phyloP scores from a whole-genome alignment of 2,888 invertebrate genomes.

The Acrocyrtus sp. region DNA sequence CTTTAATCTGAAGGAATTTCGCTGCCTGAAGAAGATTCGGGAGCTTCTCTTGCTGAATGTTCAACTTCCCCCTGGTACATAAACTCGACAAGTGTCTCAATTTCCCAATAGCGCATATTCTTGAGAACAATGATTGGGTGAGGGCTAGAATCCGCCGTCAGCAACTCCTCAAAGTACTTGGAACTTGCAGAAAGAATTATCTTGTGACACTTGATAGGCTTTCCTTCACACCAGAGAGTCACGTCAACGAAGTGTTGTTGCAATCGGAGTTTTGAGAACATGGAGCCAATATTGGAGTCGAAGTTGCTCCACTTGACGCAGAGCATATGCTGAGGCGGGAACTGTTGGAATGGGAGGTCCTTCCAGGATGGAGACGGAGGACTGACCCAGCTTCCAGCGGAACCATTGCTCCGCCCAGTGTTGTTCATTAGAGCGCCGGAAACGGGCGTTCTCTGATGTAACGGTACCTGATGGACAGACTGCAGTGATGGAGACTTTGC shows the following conservation, averaged over 20 bases:
- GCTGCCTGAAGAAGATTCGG: conserved; percentile 62
- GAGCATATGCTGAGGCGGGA: conserved; percentile 62
- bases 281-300: conserved; percentile 63
- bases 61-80: conserved; percentile 63
- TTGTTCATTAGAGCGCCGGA: conserved; percentile 42
- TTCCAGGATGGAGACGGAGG: conserved; percentile 29
- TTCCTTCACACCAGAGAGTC: conserved; percentile 63
- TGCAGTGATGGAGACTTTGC: conserved; percentile 62
- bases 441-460: conserved; percentile 46
- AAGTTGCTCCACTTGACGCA: conserved; percentile 64
- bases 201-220: conserved; percentile 62
- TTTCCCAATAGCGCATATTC: conserved; percentile 63
- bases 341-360: conserved; percentile 60
- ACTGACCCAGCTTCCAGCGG: conserved; percentile 34
- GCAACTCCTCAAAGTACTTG: conserved; percentile 62
- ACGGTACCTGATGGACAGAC: conserved; percentile 54
- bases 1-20: conserved; percentile 63
- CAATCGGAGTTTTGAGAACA: conserved; percentile 63
- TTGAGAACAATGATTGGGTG: conserved; percentile 63
- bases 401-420: conserved; percentile 31
- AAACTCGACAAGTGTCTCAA: conserved; percentile 63
- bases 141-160: conserved; percentile 61
- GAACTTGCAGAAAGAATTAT: conserved; percentile 63
- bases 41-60: conserved; percentile 63
- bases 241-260: conserved; percentile 63